Conservation (phyloP, 2,888 invertebrate species). For the Mechanitis mazaeus region DNA sequence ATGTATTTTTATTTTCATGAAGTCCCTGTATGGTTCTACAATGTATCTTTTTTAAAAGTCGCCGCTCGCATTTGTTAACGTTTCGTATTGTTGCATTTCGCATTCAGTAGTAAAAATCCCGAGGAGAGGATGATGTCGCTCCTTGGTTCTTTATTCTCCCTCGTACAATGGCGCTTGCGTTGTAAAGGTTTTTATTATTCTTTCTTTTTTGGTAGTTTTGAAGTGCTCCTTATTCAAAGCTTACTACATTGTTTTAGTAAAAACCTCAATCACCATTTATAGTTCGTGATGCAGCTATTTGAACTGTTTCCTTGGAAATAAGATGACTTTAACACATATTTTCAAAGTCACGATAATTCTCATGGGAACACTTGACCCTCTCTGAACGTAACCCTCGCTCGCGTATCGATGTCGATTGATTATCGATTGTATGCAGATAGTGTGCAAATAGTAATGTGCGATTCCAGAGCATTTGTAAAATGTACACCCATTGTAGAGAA, state of each 20-base stretch:
- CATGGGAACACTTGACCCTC: conserved; percentile 25
- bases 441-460: conserved; percentile 13
- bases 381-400: conserved; percentile 7
- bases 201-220: conserved; percentile 3
- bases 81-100: no score
- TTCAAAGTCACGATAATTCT: conserved; percentile 21
- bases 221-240: not conserved
- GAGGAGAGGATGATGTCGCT: conserved; percentile 22
- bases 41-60: conserved; percentile 3
- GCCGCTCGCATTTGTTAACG: not conserved
- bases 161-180: conserved; percentile 18
- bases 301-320: conserved; percentile 21
- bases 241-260: conserved; percentile 7
- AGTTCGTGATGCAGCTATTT: conserved; percentile 25
- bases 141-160: conserved; percentile 18
- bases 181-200: conserved; percentile 10
- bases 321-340: conserved; percentile 28
- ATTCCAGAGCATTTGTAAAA: conserved; percentile 8
- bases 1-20: no score
- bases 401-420: conserved; percentile 14
- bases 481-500: not conserved
- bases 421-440: conserved; percentile 20
- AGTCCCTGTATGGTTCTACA: no score
- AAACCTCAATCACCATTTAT: conserved; percentile 23
- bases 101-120: conserved; percentile 19